phyloP scores from a whole-genome alignment of 2,797 vertebrate genomes.

The Hylomyscus alleni region DNA sequence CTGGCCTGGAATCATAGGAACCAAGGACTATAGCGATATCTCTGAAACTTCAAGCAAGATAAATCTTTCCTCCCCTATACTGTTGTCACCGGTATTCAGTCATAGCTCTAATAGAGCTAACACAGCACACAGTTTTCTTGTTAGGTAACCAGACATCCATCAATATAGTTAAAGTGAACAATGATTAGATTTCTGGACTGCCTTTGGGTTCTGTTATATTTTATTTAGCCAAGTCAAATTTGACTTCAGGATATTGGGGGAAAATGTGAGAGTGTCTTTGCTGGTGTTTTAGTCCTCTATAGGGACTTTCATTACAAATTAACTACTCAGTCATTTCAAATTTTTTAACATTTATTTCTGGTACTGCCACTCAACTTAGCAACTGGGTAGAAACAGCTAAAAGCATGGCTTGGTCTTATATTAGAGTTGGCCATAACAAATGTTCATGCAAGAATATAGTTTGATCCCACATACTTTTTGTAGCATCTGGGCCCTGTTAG shows the following conservation, averaged over 20 bases:
- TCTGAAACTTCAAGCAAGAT: neutral
- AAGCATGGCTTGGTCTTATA: constrained; percentile 74
- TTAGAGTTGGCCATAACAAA: constrained; percentile 76
- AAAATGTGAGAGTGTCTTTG: neutral
- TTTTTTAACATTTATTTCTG: constrained; percentile 70
- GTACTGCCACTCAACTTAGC: constrained; percentile 67
- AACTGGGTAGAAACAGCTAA: constrained; percentile 74
- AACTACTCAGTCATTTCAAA: constrained; percentile 35
- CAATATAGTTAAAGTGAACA: neutral
- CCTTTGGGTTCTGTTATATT: constrained; percentile 8
- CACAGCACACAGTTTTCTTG: neutral
- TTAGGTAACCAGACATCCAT: neutral
- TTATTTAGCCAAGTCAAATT: constrained; percentile 30
- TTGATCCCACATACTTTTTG: constrained; percentile 64
- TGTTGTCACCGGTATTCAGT: neutral
- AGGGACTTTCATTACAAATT: constrained; percentile 43
- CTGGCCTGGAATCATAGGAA: neutral
- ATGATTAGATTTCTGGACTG: neutral
- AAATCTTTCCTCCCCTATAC: neutral
- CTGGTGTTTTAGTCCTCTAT: constrained; percentile 19
- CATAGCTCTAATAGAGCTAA: neutral
- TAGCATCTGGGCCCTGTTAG: constrained; percentile 67
- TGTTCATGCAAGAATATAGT: constrained; percentile 63
- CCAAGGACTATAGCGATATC: neutral
- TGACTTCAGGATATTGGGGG: neutral